Conservation (phyloP, 2,888 invertebrate species). For the Drosophila histrio region DNA sequence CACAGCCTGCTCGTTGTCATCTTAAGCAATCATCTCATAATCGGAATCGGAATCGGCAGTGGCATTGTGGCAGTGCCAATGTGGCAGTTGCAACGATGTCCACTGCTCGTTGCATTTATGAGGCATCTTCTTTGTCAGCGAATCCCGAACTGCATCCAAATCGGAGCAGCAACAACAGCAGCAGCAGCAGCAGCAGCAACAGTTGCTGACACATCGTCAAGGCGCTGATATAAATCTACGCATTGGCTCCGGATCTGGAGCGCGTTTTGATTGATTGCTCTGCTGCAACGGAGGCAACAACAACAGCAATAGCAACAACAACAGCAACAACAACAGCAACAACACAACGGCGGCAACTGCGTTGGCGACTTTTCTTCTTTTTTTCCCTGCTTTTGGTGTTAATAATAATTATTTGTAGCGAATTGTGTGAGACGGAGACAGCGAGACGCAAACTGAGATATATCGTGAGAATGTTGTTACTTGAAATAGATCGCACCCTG, state of each 20-base stretch:
- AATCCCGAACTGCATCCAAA: constrained; percentile 29
- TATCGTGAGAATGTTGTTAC: constrained; percentile 39
- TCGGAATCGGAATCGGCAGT: constrained; percentile 78
- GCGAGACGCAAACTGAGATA: not conserved
- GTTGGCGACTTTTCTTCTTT: constrained; percentile 23
- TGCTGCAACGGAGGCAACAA: constrained; percentile 24
- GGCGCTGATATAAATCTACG: constrained; percentile 68
- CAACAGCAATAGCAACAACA: not conserved
- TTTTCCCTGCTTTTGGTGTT: constrained; percentile 69
- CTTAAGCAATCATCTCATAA: constrained; percentile 79
- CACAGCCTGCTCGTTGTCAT: constrained; percentile 76
- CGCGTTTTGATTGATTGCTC: constrained; percentile 65
- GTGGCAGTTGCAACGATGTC: constrained; percentile 16
- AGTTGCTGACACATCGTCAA: constrained; percentile 64
- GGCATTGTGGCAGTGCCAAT: constrained; percentile 18
- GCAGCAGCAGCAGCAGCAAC: constrained; percentile 34
- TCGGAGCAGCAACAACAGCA: constrained; percentile 11
- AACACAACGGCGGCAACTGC: constrained; percentile 32
- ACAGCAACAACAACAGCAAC: constrained; percentile 3
- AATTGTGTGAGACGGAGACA: constrained; percentile 26
- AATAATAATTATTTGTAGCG: constrained; percentile 69
- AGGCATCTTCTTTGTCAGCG: constrained; percentile 48
- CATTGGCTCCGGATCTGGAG: constrained; percentile 59
- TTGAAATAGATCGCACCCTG: not conserved
- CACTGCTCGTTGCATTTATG: constrained; percentile 39